A percentile compares a stretch with the other conserved stretches of the same genome.
Conservation (phyloP, 1,140 invertebrate genomes). For the Holcopasites calliopsidis region DNA sequence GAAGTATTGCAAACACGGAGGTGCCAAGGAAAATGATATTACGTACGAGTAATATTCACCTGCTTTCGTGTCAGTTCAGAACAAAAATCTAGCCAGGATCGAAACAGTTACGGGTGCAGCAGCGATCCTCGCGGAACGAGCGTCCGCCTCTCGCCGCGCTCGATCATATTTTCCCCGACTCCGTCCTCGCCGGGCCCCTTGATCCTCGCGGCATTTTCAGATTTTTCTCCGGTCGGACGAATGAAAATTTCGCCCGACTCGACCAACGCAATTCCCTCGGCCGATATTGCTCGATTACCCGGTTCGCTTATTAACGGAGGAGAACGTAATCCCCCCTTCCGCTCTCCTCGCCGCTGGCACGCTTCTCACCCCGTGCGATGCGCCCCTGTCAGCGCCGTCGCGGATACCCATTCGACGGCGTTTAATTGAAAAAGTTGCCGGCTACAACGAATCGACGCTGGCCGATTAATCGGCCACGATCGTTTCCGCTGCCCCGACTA, state of each 20-base stretch:
- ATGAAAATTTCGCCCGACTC: conserved; percentile 8
- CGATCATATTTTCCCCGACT: neutral
- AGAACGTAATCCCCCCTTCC: conserved; percentile 12
- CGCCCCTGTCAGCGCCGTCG: too few species aligned
- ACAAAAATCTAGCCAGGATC: neutral
- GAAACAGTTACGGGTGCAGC: neutral
- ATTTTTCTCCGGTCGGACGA: neutral
- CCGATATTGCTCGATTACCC: conserved; percentile 38
- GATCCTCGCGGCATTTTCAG: conserved; percentile 2
- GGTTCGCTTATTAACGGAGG: conserved; percentile 30
- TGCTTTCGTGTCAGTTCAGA: neutral
- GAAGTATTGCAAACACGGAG: too few species aligned
- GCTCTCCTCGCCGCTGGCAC: neutral
- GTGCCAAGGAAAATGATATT: neutral
- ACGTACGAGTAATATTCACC: neutral
- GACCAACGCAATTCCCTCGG: neutral
- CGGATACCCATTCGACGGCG: neutral
- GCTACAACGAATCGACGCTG: conserved; percentile 21
- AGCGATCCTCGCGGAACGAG: neutral
- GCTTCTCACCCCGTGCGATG: neutral
- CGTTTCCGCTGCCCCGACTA: neutral
- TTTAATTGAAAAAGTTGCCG: conserved; percentile 40
- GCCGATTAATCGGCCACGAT: conserved; percentile 14
- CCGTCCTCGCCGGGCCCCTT: neutral
- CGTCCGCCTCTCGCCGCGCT: neutral